These are phyloP conservation scores for Diglossa cyanea DNA, from an alignment of 2,797 vertebrate species.

Conservation along the genomic window DNA sequence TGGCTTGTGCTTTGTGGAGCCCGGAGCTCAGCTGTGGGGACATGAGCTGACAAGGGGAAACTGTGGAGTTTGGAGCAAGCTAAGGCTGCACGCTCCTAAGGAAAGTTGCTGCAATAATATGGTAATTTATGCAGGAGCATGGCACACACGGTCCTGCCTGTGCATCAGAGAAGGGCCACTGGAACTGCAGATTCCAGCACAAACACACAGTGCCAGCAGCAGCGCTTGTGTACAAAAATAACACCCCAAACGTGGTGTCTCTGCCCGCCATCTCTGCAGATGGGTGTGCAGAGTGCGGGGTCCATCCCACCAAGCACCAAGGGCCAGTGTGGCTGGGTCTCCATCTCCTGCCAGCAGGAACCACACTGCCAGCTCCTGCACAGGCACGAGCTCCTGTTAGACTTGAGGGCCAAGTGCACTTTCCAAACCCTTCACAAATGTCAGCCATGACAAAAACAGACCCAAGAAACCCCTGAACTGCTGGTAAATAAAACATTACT, in stretches of 20 bases:
- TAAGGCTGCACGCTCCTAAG: background rate
- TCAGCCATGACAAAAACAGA: background rate
- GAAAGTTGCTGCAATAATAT: constrained; percentile 4
- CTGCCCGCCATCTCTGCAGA: background rate
- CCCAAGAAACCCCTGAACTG: background rate
- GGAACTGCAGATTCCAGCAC: background rate
- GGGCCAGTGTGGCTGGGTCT: background rate
- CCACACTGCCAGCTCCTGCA: background rate
- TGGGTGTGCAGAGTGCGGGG: background rate
- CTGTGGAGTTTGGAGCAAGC: background rate
- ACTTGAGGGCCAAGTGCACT: background rate
- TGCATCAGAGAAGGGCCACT: background rate
- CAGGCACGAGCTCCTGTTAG: background rate
- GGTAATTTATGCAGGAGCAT: constrained; percentile 54
- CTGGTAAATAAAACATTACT: background rate
- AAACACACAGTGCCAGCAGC: background rate
- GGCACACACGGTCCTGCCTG: background rate
- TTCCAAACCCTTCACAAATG: background rate
- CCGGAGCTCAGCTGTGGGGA: background rate
- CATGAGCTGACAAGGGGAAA: background rate
- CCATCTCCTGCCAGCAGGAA: background rate
- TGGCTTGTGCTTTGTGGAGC: constrained; percentile 50
- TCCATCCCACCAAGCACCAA: background rate
- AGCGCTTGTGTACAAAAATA: background rate
- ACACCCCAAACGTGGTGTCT: background rate